Base-by-base conservation (phyloP, 1,140 invertebrate genomes). In the Aculops lycopersici region DNA sequence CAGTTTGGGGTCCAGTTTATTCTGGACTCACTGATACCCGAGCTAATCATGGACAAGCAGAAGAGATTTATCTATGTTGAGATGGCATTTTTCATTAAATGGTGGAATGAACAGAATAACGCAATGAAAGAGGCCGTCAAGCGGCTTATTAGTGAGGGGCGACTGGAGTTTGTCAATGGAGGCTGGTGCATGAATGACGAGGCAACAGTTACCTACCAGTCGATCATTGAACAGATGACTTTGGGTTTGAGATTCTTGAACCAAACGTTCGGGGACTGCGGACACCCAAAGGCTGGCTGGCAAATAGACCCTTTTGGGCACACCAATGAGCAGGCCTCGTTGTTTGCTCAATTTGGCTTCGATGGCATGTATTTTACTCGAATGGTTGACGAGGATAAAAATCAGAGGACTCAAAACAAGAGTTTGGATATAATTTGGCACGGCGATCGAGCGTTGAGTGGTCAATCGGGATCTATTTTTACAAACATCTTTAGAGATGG, bases 161-260 rank as follows among this genome's bases (percentile, higher is more conserved):
- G 74, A 45, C 57, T 95, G 18, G 78, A 90, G 60, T 78, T 95
- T 45, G 74, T 72, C 5, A 69, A 70, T 2, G 79, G 63, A 45
- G 79, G 69, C 0, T 83, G 77, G 76, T 71, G 68, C 41, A 83
- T 86, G 78, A 83, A 90, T 55, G 86, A 94, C 52, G 86, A 94
- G 53, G 84, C 81, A 0, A 62, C 68, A 0, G 69, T 75, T 1
- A 78, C 94, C 53, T 97, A 95, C 55, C 74, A 77, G 45, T 78
- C 75, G 36, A 72, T 81, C 12, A 71, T 97, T 20, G 84, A 95
- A 58, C 83, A 95, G 55, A 83, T 84, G 51, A 62, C 64, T 14
- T 47, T 64, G 0, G 67, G 67, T 17, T 53, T 67, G 39, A 50
- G 60, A 21, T 62, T 58, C 41, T 48, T 71, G 4, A 51, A 60